Evolutionary conservation across 1,140 invertebrate species (phyloP), one percentile per base, ranked within the genome.

Genomic region (Zeugodacus cucurbitae): DNA sequence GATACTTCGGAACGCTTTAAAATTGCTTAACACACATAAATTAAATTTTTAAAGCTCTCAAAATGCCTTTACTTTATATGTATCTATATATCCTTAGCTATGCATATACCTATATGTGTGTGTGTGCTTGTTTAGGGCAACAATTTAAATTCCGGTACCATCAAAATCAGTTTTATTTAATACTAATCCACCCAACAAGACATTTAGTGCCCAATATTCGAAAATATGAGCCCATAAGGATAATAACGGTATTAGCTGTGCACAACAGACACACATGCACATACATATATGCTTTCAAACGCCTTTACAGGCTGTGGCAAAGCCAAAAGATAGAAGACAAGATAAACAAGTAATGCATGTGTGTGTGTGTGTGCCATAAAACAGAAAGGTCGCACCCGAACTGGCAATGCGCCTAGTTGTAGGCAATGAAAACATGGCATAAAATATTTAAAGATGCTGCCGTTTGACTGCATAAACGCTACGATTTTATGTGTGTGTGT

Each of bases 161-260:
- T 67, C 29, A 67, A 67, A 44, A 85, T 85, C 78, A 85, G 78
- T 85, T 85, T 48, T 48, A 48, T 57, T 57, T 85, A 85, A 85
- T 44, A 44, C 78, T 85, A 85, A 85, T 85, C 78, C 41, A 85
- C 78, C 78, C 41, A 57, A 57, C 78, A 57, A 44, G 78, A 85
- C 32, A 57, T 85, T 85, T 57, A 57, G 78, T 14, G 78, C 78
- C 48, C 78, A 85, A 85, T 85, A 57, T 85, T 48, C 78, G 41
- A 57, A 85, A 22, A 85, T 85, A 57, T 44, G 78, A 26, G 37
- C 78, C 78, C n/a, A 48, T 85, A 48, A 44, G 41, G 37, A 57
- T 85, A 85, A 85, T 85, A 85, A 57, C 78, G 78, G 78, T 62
- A 87, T 62, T 87, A 62, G 62, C 48, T 54, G 48, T 4, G 48